These are phyloP conservation scores for Eremobia ochroleuca DNA, from an alignment of 2,888 invertebrate genomes.

Conservation along the genomic window DNA sequence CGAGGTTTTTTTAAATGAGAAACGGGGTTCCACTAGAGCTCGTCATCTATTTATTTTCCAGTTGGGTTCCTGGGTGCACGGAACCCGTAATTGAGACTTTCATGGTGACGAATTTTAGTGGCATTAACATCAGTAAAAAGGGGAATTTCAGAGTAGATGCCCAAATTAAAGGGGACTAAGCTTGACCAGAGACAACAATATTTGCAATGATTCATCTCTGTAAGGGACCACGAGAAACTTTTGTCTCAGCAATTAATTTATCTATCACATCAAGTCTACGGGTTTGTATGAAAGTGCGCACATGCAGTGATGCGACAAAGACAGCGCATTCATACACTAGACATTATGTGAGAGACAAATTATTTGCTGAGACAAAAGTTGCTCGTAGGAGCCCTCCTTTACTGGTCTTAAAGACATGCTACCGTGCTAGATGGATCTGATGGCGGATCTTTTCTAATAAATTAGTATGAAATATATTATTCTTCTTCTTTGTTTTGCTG, in stretches of 20 bases:
- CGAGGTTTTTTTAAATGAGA: slow-evolving; percentile 82
- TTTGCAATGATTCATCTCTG: not conserved
- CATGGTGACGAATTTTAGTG: not conserved
- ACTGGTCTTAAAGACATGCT: not conserved
- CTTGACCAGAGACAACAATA: not conserved
- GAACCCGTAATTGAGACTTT: slow-evolving; percentile 40
- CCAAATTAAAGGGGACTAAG: too few species aligned
- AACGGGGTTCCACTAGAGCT: slow-evolving; percentile 69
- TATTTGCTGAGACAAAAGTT: not conserved
- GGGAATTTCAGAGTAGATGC: not conserved
- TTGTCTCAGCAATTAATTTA: too few species aligned
- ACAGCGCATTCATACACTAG: too few species aligned
- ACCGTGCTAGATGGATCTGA: not conserved
- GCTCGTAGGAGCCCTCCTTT: not conserved
- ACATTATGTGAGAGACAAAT: too few species aligned
- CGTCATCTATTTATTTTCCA: slow-evolving; percentile 67
- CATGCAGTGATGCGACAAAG: too few species aligned
- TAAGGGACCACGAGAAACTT: too few species aligned
- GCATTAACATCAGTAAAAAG: not conserved
- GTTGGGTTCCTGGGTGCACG: slow-evolving; percentile 56
- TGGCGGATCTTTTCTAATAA: not conserved
- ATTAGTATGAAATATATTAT: not conserved
- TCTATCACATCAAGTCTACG: too few species aligned
- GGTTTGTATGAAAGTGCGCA: too few species aligned
- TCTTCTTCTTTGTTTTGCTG: too few species aligned